Evolutionary conservation across 64 coral and sea anemone genomes (phyloP).

Genomic region (Stylophora pistillata): DNA sequence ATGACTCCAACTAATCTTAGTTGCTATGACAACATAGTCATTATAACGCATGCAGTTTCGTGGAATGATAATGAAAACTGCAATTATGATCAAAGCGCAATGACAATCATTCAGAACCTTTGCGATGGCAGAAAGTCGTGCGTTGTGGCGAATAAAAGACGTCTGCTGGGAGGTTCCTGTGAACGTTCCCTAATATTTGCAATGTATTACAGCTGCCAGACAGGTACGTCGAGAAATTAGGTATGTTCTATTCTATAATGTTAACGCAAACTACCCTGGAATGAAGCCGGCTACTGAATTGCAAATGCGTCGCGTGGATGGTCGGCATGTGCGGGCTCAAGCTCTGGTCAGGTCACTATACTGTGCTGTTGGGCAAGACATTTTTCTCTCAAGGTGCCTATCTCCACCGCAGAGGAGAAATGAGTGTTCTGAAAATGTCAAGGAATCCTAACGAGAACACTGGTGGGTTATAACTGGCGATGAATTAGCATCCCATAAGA

Average conservation of each 20-base stretch:
- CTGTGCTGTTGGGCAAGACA: too few species aligned
- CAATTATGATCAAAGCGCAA: neutral
- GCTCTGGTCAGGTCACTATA: too few species aligned
- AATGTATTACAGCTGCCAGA: slow-evolving; percentile 70
- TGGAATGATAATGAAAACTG: neutral
- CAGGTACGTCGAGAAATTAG: slow-evolving; percentile 17
- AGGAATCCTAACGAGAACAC: too few species aligned
- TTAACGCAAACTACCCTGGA: neutral
- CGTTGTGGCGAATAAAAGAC: neutral
- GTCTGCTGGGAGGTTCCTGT: slow-evolving; percentile 14
- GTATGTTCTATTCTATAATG: neutral
- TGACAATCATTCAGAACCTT: neutral
- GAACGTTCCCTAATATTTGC: neutral
- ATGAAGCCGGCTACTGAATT: too few species aligned
- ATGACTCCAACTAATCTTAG: slow-evolving; percentile 23
- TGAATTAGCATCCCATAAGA: too few species aligned
- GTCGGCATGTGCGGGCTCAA: too few species aligned
- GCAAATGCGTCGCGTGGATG: too few species aligned
- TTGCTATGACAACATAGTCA: slow-evolving; percentile 59
- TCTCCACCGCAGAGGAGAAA: too few species aligned
- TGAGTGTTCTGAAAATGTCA: too few species aligned
- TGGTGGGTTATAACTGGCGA: too few species aligned
- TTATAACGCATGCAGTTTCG: slow-evolving; percentile 14
- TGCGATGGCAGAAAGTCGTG: slow-evolving; percentile 47
- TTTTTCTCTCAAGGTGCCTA: too few species aligned